Base-by-base conservation (phyloP, 2,888 invertebrate genomes). In the Saturnia pavonia region DNA sequence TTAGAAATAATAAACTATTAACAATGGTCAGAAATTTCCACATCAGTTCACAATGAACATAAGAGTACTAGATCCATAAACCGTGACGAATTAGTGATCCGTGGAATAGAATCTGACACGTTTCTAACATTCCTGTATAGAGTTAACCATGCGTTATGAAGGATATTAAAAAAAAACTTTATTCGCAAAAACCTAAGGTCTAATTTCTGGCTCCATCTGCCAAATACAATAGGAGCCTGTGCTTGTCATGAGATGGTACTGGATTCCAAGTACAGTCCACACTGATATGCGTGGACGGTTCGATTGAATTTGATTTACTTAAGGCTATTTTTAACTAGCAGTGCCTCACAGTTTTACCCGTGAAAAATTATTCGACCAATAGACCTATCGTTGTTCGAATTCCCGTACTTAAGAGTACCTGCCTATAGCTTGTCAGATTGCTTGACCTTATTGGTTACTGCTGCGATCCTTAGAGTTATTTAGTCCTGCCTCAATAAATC, bases 81-180 rank as follows among this genome's bases (percentile, higher is more conserved):
- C 48, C 42, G 66, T 45, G 45, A 71, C 40, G 45, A 63, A 22
- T 65, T 42, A 65, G 34, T 51, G 69, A 71, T 66, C 72, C 34
- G 68, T 63, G 60, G 66, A 70, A 70, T 68, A 69, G 19, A 69
- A 67, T 14, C 48, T 43, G 25, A 51, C 34, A 48, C 48, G 25
- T 69, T 69, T 63, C 57, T 25, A 40, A 42, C 66, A 67, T 51
- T 40, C 42, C 67, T 67, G 51, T 66, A 51, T 66, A 67, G 54
- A 25, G 42, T 66, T 67, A 67, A 67, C 66, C 42, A 54, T 70
- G 70, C 70, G 70, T 70, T 67, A 57, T 68, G 68, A 68, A 68
- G 68, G 66, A 67, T 25, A 43, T 54, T 54, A 19, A 70, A 34
- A 34, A 34, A 34, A 34, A 34, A 2, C 34, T 34, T 34, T 4